These are phyloP conservation scores for Sternotherus odoratus DNA, from an alignment of 2,797 vertebrate species.

Conservation along the genomic window DNA sequence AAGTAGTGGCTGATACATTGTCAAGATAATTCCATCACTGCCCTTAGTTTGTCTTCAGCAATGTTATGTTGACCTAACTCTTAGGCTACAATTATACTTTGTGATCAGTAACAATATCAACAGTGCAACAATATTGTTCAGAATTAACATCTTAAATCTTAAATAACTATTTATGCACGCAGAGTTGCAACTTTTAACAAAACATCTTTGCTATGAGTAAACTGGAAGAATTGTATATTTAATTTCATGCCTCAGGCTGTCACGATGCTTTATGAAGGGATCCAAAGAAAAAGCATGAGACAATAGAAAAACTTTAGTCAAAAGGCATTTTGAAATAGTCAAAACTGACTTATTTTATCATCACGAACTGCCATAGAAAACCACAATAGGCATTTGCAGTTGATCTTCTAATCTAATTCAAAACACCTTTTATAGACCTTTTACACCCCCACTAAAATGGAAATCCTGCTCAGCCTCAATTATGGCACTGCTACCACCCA, in stretches of 20 bases:
- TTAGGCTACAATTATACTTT: rapidly evolving
- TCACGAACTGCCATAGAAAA: background rate
- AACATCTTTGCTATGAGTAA: background rate
- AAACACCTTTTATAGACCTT: background rate
- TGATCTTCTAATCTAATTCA: background rate
- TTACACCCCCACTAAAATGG: background rate
- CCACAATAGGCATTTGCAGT: background rate
- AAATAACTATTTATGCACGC: background rate
- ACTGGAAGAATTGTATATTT: background rate
- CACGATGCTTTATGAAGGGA: background rate
- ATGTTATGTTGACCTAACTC: background rate
- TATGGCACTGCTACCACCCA: background rate
- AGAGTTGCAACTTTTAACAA: background rate
- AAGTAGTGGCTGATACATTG: background rate
- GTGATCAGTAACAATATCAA: background rate
- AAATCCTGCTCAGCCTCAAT: background rate
- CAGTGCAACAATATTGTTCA: background rate
- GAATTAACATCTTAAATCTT: background rate
- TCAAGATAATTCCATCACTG: rapidly evolving
- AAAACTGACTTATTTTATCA: rapidly evolving
- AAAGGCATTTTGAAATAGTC: background rate
- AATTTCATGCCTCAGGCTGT: background rate
- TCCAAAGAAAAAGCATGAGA: background rate
- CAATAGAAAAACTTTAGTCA: background rate
- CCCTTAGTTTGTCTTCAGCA: rapidly evolving